Evolutionary conservation across 2,888 invertebrate genomes (phyloP), one percentile per base, ranked within the genome.

Genomic region (Cryptocephalus primarius): DNA sequence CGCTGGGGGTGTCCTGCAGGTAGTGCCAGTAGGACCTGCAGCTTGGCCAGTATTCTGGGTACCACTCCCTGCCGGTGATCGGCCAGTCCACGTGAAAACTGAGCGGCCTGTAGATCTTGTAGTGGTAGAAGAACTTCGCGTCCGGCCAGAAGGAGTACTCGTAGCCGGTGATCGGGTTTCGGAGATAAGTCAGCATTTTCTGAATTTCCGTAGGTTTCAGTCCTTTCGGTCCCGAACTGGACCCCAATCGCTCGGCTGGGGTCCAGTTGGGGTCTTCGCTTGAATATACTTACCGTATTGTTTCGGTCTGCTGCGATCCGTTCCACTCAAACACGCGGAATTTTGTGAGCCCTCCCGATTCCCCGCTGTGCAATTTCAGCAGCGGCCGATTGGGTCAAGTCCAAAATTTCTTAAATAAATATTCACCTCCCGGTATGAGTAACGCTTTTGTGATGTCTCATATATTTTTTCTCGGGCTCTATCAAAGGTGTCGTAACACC

Each of bases 141-240:
- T 60, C 60, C 0, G 60, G 60, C 56, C 57, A 60, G 42, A 56
- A 58, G 1, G 60, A 60, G 46, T 59, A 60, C 54, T 60, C 60
- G 43, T 49, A 55, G 8, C 59, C 59, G 2, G 50, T 49, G 31
- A 60, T 59, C 32, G 59, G 59, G 45, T 60, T 60, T 50, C 60
- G 51, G 43, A 59, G 45, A 41, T 60, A 60, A n/a, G 57, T 60
- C 41, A 60, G 56, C 59, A 58, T 60, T 44, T 58, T 36, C 12
- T 22, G 22, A 22, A 22, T 22, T 22, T 22, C 22, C 3, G 6
- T 22, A 6, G 22, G 22, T 22, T 22, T 22, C 22, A 22, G 22
- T 22, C 22, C 22, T 22, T 6, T 22, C 22, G 6, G 22, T 22
- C 22, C 22, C 22, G 22, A 22, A 22, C 22, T 22, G 22, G 22